Conservation (phyloP, 2,113 vertebrate genomes). For the Amphiprion percula region DNA sequence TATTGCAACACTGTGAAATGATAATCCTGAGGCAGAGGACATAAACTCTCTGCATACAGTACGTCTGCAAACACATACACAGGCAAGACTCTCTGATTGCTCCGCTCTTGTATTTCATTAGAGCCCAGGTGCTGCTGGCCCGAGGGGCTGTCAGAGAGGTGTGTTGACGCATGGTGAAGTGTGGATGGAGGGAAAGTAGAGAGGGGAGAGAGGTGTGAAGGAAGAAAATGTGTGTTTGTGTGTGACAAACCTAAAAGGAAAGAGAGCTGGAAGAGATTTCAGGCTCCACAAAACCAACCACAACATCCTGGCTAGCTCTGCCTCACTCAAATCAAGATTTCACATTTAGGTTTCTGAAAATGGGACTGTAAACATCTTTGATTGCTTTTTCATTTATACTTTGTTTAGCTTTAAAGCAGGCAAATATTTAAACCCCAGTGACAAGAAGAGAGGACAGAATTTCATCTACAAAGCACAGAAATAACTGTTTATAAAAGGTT, state of each 20-base stretch:
- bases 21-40: slow-evolving; percentile 31
- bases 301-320: slow-evolving; percentile 31
- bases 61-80: slow-evolving; percentile 46
- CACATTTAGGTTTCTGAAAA: slow-evolving; percentile 7
- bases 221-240: slow-evolving; percentile 40
- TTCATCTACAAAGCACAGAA: slow-evolving; percentile 5
- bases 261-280: slow-evolving; percentile 27
- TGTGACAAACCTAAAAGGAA: slow-evolving; percentile 11
- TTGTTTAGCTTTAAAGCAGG: slow-evolving; percentile 37
- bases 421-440: neutral
- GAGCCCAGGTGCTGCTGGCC: slow-evolving; percentile 73
- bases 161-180: slow-evolving; percentile 60
- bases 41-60: slow-evolving; percentile 32
- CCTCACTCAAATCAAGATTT: slow-evolving; percentile 18
- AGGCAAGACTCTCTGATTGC: slow-evolving; percentile 59
- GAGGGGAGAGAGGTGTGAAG: slow-evolving; percentile 32
- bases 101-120: slow-evolving; percentile 73
- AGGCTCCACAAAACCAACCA: neutral
- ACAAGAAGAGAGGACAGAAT: slow-evolving; percentile 12
- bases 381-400: slow-evolving; percentile 9
- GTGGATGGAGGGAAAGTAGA: slow-evolving; percentile 52
- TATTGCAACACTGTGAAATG: slow-evolving; percentile 47
- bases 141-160: slow-evolving; percentile 61
- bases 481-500: slow-evolving; percentile 61
- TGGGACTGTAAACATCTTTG: slow-evolving; percentile 36